These are phyloP conservation scores for Motacilla tschutschensis DNA, from an alignment of 2,113 vertebrate species.

Conservation along the genomic window DNA sequence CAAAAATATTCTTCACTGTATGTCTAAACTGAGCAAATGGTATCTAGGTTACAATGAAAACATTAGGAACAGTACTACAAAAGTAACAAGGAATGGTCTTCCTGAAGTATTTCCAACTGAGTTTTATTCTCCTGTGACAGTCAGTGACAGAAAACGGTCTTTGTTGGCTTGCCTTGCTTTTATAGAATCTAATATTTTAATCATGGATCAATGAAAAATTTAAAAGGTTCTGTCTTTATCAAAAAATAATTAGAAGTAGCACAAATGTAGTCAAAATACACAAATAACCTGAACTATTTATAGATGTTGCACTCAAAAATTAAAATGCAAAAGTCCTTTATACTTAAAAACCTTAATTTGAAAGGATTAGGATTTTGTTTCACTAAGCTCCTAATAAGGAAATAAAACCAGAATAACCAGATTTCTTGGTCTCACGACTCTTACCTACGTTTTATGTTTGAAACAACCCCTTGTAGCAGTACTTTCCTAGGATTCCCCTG, in stretches of 20 bases:
- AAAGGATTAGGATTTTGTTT: background rate
- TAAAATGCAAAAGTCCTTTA: background rate
- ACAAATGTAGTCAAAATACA: background rate
- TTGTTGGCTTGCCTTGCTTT: background rate
- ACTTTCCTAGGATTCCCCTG: background rate
- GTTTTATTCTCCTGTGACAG: background rate
- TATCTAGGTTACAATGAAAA: background rate
- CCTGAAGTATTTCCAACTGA: background rate
- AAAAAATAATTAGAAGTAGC: background rate
- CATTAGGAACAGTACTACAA: background rate
- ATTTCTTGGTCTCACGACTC: background rate
- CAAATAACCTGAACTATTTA: background rate
- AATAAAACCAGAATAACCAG: background rate
- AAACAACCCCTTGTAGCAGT: background rate
- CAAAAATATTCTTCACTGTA: background rate
- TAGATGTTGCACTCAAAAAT: background rate
- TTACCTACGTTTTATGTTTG: background rate
- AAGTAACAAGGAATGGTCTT: background rate
- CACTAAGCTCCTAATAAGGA: background rate
- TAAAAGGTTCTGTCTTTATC: background rate
- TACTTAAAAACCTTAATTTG: background rate
- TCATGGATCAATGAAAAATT: background rate
- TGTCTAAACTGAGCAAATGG: background rate
- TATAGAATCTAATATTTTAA: slow-evolving; percentile 17
- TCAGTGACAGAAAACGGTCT: background rate